Base-by-base conservation (phyloP, 1,140 invertebrate genomes). In the Drosophila mayri region DNA sequence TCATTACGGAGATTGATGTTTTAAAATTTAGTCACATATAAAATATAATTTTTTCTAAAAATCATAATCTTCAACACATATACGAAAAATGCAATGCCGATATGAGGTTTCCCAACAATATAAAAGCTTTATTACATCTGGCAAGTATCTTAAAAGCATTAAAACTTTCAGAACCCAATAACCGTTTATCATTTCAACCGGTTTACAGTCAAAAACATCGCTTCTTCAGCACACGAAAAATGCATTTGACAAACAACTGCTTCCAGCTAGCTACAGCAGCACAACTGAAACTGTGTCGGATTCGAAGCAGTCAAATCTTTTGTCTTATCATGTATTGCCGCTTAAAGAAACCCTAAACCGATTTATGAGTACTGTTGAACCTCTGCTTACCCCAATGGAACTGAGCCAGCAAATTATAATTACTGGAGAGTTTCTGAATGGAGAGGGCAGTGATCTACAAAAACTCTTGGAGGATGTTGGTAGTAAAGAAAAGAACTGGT, bases 361-460 rank as follows among this genome's bases (percentile, higher is more conserved):
- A 81, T 95, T 94, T 88, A 76, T 95, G 49, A 93, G 95, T 81
- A 95, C 95, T 43, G 94, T 96, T 1, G 94, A 94, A 88, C 97
- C 97, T 3, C 93, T 97, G 63, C 80, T 98, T 12, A 95, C 93
- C 73, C 92, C 95, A 61, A 92, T 95, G 55, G 96, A 98, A 93
- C 95, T 95, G 83, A 83, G 90, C 20, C 93, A 94, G 18, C 97
- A 97, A n/a, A 92, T 94, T 78, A 93, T 94, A 87, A 91, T 97
- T 22, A 94, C 95, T 5, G 93, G 95, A 79, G 94, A 96, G 40
- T 98, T 98, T 93, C 93, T 92, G 20, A 84, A 93, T 20, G 92
- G 94, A 16, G 93, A 94, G 61, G 97, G 97, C 28, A 92, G 93
- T 49, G 94, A 95, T 76, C 92, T 98, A 30, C 97, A 98, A 91